Percentiles rank a stretch among this genome's conserved stretches.
Evolutionary conservation across 2,797 vertebrate genomes (phyloP).

Genomic region (Clarias fuscus): DNA sequence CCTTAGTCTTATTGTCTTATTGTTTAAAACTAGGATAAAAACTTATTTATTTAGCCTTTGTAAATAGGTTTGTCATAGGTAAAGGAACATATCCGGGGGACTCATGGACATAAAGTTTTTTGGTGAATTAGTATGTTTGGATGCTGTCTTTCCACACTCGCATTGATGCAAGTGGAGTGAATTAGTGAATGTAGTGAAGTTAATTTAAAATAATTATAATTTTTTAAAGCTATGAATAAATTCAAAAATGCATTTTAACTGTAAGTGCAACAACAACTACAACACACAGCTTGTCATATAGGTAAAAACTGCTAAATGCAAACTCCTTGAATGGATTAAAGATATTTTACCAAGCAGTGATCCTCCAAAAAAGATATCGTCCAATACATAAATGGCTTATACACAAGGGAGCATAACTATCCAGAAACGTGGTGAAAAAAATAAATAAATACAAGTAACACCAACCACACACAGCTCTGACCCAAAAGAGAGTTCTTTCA

Average conservation of each 20-base stretch:
- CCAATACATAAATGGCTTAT: slow-evolving; percentile 45
- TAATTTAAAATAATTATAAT: too few relatives aligned
- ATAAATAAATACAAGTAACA: not conserved
- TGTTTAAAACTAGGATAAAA: too few relatives aligned
- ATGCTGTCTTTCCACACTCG: too few relatives aligned
- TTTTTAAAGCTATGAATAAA: too few relatives aligned
- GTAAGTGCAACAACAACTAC: not conserved
- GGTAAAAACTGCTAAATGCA: not conserved
- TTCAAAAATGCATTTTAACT: not conserved
- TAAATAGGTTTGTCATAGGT: too few relatives aligned
- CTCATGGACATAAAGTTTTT: too few relatives aligned
- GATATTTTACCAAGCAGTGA: not conserved
- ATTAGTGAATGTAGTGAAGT: too few relatives aligned
- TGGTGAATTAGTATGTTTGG: too few relatives aligned
- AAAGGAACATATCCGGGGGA: too few relatives aligned
- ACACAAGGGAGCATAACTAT: slow-evolving; percentile 41
- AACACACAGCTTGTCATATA: not conserved
- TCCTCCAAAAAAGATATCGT: not conserved
- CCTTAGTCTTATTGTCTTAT: too few relatives aligned
- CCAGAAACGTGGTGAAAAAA: slow-evolving; percentile 20
- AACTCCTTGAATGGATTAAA: not conserved
- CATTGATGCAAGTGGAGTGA: too few relatives aligned
- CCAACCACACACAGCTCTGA: not conserved
- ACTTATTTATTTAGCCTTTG: too few relatives aligned
- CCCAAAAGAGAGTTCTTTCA: not conserved